phyloP scores from a whole-genome alignment of 2,888 invertebrate genomes.

The Masnerella sp. region DNA sequence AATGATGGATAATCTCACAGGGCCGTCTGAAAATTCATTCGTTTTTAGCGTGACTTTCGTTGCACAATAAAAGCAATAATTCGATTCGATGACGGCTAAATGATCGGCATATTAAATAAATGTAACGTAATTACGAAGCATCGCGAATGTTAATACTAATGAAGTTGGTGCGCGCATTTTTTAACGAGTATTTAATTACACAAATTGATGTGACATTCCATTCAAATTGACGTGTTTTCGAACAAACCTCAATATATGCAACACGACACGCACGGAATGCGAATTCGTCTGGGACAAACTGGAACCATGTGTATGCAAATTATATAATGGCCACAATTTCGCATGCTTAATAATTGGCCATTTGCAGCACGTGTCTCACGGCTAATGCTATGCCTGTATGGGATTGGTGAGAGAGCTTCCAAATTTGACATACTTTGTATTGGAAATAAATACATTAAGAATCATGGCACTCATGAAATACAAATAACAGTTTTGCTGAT shows the following conservation, averaged over 20 bases:
- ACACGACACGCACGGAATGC: slow-evolving; percentile 52
- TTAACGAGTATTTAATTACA: slow-evolving; percentile 26
- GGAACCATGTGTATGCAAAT: slow-evolving; percentile 63
- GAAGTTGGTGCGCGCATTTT: background rate
- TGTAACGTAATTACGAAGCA: background rate
- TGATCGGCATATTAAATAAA: slow-evolving; percentile 10
- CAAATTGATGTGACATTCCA: slow-evolving; percentile 33
- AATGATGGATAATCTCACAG: slow-evolving; percentile 67
- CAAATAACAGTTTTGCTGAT: slow-evolving; percentile 13
- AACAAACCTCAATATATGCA: slow-evolving; percentile 51
- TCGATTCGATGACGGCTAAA: background rate
- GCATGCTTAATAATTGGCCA: slow-evolving; percentile 68
- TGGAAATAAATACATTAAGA: slow-evolving; percentile 37
- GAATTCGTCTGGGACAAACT: slow-evolving; percentile 59
- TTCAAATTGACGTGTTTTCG: slow-evolving; percentile 49
- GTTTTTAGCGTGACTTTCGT: slow-evolving; percentile 20
- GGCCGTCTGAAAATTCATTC: slow-evolving; percentile 14
- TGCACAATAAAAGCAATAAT: slow-evolving; percentile 28
- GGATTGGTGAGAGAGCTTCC: slow-evolving; percentile 46
- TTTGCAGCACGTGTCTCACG: slow-evolving; percentile 67
- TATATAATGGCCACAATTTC: slow-evolving; percentile 65
- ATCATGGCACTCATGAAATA: slow-evolving; percentile 23
- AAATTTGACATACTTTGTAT: slow-evolving; percentile 56
- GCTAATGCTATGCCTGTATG: slow-evolving; percentile 53
- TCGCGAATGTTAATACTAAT: slow-evolving; percentile 18